Percentiles rank a stretch among this genome's conserved stretches.
Evolutionary conservation across 2,888 invertebrate genomes (phyloP).

Genomic region (Stenolophus ochropezus): DNA sequence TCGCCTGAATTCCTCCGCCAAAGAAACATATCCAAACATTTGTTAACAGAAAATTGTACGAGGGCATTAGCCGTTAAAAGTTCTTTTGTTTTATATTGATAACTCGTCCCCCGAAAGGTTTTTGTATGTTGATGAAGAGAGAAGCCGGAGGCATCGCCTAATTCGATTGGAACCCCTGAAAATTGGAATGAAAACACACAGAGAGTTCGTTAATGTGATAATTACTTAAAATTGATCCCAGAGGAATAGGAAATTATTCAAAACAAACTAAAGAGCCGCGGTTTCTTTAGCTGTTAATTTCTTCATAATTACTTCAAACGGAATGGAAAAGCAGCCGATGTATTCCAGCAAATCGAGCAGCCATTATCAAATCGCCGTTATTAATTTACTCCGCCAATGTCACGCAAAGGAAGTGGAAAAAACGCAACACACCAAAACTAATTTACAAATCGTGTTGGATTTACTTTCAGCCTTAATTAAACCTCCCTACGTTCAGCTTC

Average conservation of each 20-base stretch:
- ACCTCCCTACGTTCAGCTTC: background rate
- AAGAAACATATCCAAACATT: no score
- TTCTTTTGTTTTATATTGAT: no score
- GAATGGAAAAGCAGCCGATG: slow-evolving; percentile 37
- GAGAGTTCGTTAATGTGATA: slow-evolving; percentile 43
- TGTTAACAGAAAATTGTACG: no score
- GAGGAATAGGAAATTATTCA: slow-evolving; percentile 37
- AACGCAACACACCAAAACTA: slow-evolving; percentile 19
- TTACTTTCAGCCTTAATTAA: slow-evolving; percentile 3
- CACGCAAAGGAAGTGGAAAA: slow-evolving; percentile 16
- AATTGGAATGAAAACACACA: slow-evolving; percentile 25
- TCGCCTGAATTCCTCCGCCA: no score
- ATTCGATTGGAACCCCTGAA: background rate
- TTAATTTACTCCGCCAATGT: slow-evolving; percentile 24
- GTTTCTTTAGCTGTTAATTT: slow-evolving; percentile 38
- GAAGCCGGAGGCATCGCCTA: background rate
- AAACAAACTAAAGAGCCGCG: slow-evolving; percentile 48
- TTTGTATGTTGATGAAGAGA: no score
- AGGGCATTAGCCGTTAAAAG: no score
- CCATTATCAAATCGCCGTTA: slow-evolving; percentile 52
- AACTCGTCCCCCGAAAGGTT: no score
- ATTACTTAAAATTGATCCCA: slow-evolving; percentile 56
- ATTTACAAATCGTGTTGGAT: slow-evolving; percentile 35
- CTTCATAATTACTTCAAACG: slow-evolving; percentile 46
- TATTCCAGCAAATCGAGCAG: slow-evolving; percentile 35